phyloP scores from a whole-genome alignment of 1,140 invertebrate genomes.

The Bradynema listronoti region DNA sequence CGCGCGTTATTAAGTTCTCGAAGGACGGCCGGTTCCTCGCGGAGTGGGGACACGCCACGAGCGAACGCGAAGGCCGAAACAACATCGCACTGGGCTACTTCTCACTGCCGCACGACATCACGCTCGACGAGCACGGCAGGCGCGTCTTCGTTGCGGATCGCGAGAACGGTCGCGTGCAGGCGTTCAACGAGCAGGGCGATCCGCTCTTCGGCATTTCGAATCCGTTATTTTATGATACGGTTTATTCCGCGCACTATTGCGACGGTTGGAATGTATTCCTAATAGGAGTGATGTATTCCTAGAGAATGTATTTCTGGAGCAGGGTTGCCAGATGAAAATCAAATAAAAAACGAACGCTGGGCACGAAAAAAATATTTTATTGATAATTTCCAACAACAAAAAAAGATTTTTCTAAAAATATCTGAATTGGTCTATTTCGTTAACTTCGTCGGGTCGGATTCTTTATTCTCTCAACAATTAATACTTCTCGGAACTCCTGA shows the following conservation, averaged over 20 bases:
- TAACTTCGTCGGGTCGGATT: too few species aligned
- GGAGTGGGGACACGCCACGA: constrained; percentile 35
- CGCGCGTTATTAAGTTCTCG: constrained; percentile 76
- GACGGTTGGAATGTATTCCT: constrained; percentile 24
- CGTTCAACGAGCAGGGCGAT: constrained; percentile 63
- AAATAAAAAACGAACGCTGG: too few species aligned
- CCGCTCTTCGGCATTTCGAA: constrained; percentile 30
- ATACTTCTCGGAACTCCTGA: too few species aligned
- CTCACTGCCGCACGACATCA: constrained; percentile 73
- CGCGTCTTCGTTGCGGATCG: constrained; percentile 80
- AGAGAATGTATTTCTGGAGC: too few species aligned
- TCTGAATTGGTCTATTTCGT: too few species aligned
- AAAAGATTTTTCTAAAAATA: too few species aligned
- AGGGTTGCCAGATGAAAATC: too few species aligned
- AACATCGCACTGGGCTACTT: constrained; percentile 63
- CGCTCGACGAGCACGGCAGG: constrained; percentile 69
- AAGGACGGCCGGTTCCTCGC: constrained; percentile 63
- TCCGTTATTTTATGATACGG: constrained; percentile 28
- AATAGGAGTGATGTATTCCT: too few species aligned
- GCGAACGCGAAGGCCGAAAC: constrained; percentile 1
- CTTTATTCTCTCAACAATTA: too few species aligned
- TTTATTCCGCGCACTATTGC: constrained; percentile 44
- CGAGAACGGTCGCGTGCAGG: constrained; percentile 78
- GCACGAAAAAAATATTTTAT: too few species aligned
- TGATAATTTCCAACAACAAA: too few species aligned